Percentiles rank a stretch among this genome's conserved stretches.
Conservation (phyloP, 1,140 invertebrate species). For the Papilio dardanus region DNA sequence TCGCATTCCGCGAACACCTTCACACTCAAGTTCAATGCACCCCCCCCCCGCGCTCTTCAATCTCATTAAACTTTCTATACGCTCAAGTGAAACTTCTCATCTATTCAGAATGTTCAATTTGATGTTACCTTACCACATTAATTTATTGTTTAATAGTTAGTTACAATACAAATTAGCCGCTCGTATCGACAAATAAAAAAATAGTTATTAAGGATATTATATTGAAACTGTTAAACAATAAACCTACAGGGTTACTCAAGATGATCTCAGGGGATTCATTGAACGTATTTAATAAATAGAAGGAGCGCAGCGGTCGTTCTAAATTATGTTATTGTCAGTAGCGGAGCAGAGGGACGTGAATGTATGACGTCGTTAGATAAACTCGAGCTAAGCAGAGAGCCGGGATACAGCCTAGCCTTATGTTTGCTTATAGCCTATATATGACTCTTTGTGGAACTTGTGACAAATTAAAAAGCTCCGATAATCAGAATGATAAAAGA, state of each 20-base stretch:
- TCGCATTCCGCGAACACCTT: conserved; percentile 17
- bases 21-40: conserved; percentile 15
- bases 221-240: no score
- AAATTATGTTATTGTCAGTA: background rate
- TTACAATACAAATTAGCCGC: background rate
- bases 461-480: no score
- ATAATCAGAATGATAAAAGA: no score
- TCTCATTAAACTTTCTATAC: conserved; percentile 18
- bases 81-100: background rate
- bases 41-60: background rate
- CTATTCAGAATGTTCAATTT: background rate
- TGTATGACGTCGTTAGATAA: background rate
- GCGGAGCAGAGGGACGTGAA: background rate
- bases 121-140: background rate
- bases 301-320: background rate
- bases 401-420: background rate
- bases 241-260: no score
- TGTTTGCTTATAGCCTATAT: background rate
- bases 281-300: background rate
- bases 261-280: background rate
- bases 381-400: background rate
- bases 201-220: no score
- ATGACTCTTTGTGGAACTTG: background rate
- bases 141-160: background rate
- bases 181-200: background rate